Evolutionary conservation across 2,113 vertebrate species (phyloP).

Genomic region (Recurvirostra avosetta): DNA sequence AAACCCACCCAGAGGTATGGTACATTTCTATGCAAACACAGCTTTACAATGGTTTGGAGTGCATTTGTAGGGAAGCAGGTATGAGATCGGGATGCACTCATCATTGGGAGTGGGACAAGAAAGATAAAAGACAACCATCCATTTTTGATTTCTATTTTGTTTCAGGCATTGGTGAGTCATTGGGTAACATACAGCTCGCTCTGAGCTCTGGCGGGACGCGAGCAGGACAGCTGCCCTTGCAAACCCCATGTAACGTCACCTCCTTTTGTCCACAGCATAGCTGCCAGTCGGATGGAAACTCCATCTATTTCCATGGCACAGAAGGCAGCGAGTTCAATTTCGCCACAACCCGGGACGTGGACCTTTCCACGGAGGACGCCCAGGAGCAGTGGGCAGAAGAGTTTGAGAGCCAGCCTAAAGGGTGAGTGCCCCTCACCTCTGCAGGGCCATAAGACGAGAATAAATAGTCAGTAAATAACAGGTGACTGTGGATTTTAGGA

Average conservation of each 20-base stretch:
- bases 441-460: background rate
- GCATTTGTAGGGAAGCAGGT: background rate
- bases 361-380: slow-evolving; percentile 89
- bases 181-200: background rate
- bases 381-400: slow-evolving; percentile 96
- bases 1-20: background rate
- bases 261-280: slow-evolving; percentile 83
- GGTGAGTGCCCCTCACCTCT: slow-evolving; percentile 73
- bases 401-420: slow-evolving; percentile 90
- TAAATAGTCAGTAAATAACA: background rate
- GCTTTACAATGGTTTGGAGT: background rate
- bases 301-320: slow-evolving; percentile 95
- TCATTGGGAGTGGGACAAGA: background rate
- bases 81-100: rapidly evolving
- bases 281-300: slow-evolving; percentile 95
- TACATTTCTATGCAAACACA: background rate
- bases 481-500: background rate
- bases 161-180: background rate
- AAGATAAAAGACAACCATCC: background rate
- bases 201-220: background rate
- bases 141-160: background rate
- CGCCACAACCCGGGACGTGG: slow-evolving; percentile 89
- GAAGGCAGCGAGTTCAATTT: slow-evolving; percentile 89
- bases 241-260: background rate
- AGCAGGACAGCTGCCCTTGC: background rate